phyloP scores from a whole-genome alignment of 2,888 invertebrate genomes.

The Apodemia mormo region DNA sequence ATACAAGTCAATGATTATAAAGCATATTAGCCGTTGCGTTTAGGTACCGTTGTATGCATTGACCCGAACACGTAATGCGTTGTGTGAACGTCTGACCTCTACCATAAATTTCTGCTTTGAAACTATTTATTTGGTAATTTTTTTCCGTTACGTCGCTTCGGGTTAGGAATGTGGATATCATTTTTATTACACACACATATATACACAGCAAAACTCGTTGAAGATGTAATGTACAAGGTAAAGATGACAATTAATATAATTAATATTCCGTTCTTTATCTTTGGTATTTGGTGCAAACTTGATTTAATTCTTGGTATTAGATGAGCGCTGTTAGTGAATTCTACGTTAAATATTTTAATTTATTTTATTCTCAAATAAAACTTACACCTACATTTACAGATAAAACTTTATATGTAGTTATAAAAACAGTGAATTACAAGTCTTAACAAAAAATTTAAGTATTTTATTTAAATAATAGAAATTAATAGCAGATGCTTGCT shows the following conservation, averaged over 20 bases:
- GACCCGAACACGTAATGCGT: constrained; percentile 22
- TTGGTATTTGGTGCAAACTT: background rate
- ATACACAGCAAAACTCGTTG: constrained; percentile 3
- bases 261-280: constrained; percentile 2
- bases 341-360: background rate
- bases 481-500: no score
- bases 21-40: background rate
- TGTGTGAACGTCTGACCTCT: constrained; percentile 39
- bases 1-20: no score
- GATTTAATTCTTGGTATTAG: background rate
- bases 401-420: no score
- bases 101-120: constrained; percentile 37
- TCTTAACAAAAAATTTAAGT: no score
- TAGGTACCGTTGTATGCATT: background rate
- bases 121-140: constrained; percentile 34
- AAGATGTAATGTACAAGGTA: constrained; percentile 8
- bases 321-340: background rate
- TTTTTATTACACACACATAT: constrained; percentile 24
- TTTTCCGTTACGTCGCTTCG: constrained; percentile 33
- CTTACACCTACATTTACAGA: no score
- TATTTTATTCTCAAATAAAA: no score
- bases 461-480: no score
- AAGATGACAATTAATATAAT: constrained; percentile 5
- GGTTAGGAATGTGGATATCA: constrained; percentile 30
- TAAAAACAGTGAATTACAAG: no score